These are phyloP conservation scores for Cephus runcator DNA, from an alignment of 2,888 invertebrate genomes.

Conservation along the genomic window DNA sequence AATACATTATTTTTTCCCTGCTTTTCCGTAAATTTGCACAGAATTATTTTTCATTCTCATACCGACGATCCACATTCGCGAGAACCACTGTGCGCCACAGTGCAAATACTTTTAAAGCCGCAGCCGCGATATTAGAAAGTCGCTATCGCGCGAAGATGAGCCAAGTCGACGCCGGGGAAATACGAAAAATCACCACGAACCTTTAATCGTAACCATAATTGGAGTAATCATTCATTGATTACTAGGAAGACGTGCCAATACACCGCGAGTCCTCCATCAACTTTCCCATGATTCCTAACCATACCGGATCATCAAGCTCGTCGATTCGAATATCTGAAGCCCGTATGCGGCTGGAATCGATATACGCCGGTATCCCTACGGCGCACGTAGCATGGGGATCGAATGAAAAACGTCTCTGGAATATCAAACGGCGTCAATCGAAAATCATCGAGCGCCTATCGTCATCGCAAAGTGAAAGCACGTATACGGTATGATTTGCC, in stretches of 20 bases:
- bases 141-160: conserved; percentile 28
- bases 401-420: conserved; percentile 18
- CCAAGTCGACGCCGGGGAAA: conserved; percentile 6
- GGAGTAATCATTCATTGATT: conserved; percentile 57
- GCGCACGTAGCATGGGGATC: background rate
- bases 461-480: background rate
- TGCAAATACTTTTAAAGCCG: conserved; percentile 29
- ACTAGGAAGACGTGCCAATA: conserved; percentile 43
- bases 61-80: conserved; percentile 34
- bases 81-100: conserved; percentile 34
- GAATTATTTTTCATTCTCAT: background rate
- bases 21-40: background rate
- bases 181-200: conserved; percentile 24
- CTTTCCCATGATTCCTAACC: background rate
- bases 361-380: background rate
- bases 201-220: conserved; percentile 54
- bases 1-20: background rate
- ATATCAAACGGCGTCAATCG: background rate
- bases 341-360: background rate
- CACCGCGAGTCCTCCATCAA: conserved; percentile 32
- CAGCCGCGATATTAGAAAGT: conserved; percentile 52
- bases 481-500: background rate
- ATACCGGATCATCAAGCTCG: background rate
- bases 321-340: background rate
- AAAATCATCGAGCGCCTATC: conserved; percentile 2